Conservation (phyloP, 2,888 invertebrate genomes). For the Pristionchus arcanus region DNA sequence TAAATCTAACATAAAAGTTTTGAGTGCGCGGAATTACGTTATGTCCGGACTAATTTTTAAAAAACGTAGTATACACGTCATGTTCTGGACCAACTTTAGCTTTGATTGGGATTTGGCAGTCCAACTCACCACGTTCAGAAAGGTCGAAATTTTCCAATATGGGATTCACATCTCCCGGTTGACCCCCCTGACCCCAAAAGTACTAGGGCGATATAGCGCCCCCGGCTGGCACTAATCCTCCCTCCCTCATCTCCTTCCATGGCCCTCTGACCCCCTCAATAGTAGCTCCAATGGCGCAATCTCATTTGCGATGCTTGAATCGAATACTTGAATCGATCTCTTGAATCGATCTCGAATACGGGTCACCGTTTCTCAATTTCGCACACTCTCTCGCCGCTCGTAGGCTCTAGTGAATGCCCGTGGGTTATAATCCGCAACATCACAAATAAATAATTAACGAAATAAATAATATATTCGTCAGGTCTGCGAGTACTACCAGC, state of each 20-base stretch:
- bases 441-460: background rate
- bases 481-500: constrained; percentile 49
- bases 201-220: background rate
- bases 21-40: no score
- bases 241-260: background rate
- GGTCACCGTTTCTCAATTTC: background rate
- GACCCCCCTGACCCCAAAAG: no score
- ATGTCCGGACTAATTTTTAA: no score
- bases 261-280: background rate
- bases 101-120: no score
- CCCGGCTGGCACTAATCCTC: constrained; percentile 18
- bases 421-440: background rate
- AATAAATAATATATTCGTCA: background rate
- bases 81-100: no score
- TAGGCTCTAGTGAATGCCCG: background rate
- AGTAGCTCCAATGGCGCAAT: background rate
- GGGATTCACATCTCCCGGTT: no score
- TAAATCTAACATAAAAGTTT: no score
- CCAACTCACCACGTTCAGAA: no score
- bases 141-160: no score
- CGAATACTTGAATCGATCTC: no score
- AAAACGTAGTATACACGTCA: no score
- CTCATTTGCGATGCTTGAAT: constrained; percentile 22
- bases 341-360: no score
- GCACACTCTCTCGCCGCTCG: background rate